Conservation (phyloP, 2,113 vertebrate genomes). For the Acanthisitta chloris region DNA sequence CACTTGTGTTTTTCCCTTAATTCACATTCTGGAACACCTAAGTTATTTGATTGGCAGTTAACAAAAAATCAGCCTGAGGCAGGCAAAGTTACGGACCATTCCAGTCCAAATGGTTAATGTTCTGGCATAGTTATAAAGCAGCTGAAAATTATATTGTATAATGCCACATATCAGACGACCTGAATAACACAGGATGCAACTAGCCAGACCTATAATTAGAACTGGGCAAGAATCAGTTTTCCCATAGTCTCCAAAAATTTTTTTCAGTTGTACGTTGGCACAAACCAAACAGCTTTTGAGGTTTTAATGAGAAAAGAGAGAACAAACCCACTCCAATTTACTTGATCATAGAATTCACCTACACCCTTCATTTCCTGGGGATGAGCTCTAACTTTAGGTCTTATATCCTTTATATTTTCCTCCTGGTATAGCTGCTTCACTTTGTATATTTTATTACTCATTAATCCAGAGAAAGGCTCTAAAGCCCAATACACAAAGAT, state of each 20-base stretch:
- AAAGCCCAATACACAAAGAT: neutral
- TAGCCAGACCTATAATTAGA: slow-evolving; percentile 40
- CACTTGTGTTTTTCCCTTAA: neutral
- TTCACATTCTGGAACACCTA: neutral
- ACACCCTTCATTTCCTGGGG: neutral
- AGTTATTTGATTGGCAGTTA: neutral
- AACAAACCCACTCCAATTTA: neutral
- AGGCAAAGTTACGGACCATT: neutral
- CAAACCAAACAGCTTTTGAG: neutral
- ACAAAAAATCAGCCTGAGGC: neutral
- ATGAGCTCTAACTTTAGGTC: neutral
- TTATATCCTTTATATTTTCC: neutral
- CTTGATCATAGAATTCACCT: neutral
- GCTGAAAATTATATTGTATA: slow-evolving; percentile 3
- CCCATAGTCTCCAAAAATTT: neutral
- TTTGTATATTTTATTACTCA: neutral
- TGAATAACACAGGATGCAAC: slow-evolving; percentile 1
- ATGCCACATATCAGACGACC: neutral
- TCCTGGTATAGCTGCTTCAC: neutral
- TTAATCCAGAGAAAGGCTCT: neutral
- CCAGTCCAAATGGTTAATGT: neutral
- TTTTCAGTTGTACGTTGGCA: slow-evolving; percentile 3
- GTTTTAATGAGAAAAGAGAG: neutral
- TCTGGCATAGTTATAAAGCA: neutral
- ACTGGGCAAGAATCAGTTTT: slow-evolving; percentile 16